A percentile compares a stretch with the other conserved stretches of the same genome.
phyloP scores from a whole-genome alignment of 2,888 invertebrate genomes.

The Nephrotoma flavescens region DNA sequence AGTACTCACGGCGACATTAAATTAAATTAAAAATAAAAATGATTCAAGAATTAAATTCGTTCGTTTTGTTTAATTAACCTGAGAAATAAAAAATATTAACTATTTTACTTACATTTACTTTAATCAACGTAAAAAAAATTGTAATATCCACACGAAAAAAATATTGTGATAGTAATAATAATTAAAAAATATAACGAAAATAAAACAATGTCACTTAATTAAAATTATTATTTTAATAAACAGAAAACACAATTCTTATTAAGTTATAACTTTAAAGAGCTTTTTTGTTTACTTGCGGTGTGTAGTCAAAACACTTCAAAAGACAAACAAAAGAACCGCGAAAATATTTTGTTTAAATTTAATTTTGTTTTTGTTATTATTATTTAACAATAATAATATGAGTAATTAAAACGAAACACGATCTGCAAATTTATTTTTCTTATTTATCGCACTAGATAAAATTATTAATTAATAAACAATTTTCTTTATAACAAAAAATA shows the following conservation, averaged over 20 bases:
- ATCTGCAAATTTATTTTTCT: not conserved
- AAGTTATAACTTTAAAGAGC: not conserved
- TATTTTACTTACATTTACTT: not conserved
- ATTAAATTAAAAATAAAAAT: not conserved
- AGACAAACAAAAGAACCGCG: not conserved
- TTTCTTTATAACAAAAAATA: not conserved
- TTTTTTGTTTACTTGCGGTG: not conserved
- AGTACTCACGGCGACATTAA: not conserved
- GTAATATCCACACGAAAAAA: not conserved
- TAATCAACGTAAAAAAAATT: not conserved
- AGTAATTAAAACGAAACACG: not conserved
- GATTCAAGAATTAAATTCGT: not conserved
- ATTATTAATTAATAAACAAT: not conserved
- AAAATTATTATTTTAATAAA: not conserved
- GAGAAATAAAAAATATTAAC: not conserved
- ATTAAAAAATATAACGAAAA: not conserved
- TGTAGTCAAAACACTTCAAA: not conserved
- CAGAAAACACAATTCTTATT: not conserved
- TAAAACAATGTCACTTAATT: not conserved
- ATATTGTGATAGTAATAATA: not conserved
- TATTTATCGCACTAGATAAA: not conserved
- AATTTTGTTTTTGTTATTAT: not conserved
- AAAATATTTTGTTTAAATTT: not conserved
- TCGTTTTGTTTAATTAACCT: not conserved
- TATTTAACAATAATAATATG: not conserved